A percentile compares a stretch with the other conserved stretches of the same genome.
phyloP scores from a whole-genome alignment of 2,888 invertebrate genomes.

The Polydrusus cervinus region DNA sequence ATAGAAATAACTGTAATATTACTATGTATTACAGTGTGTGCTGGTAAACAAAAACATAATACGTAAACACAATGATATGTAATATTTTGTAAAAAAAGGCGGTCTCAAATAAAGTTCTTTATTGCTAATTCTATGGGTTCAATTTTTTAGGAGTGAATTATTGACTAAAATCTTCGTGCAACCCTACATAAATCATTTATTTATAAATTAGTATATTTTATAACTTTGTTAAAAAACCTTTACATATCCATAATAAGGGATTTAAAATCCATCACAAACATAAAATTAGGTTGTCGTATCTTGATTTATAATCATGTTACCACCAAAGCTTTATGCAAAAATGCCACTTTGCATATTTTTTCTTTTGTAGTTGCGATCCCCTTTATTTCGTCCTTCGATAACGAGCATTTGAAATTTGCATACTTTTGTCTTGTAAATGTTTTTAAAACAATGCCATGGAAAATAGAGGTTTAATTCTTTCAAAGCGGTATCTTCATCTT shows the following conservation, averaged over 20 bases:
- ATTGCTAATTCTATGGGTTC: too few relatives aligned
- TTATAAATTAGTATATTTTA: too few relatives aligned
- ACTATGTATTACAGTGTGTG: too few relatives aligned
- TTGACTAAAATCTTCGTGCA: too few relatives aligned
- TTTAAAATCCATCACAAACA: constrained; percentile 28
- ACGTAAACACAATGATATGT: too few relatives aligned
- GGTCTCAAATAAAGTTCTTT: too few relatives aligned
- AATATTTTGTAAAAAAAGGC: too few relatives aligned
- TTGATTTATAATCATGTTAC: constrained; percentile 42
- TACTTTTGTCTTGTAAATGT: constrained; percentile 62
- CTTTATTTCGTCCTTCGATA: constrained; percentile 44
- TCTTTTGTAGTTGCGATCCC: constrained; percentile 43
- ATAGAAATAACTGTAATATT: too few relatives aligned
- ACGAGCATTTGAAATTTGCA: constrained; percentile 59
- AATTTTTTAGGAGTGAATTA: too few relatives aligned
- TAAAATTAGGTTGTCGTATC: constrained; percentile 28
- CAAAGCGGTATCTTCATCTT: constrained; percentile 29
- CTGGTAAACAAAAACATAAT: too few relatives aligned
- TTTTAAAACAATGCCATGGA: constrained; percentile 59
- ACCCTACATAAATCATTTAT: too few relatives aligned
- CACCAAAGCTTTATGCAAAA: constrained; percentile 34
- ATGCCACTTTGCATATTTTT: constrained; percentile 40
- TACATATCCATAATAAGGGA: background rate
- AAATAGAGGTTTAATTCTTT: constrained; percentile 59
- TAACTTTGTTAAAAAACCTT: background rate